These are phyloP conservation scores for Epinotia brunnichana DNA, from an alignment of 2,888 invertebrate species.

Conservation along the genomic window DNA sequence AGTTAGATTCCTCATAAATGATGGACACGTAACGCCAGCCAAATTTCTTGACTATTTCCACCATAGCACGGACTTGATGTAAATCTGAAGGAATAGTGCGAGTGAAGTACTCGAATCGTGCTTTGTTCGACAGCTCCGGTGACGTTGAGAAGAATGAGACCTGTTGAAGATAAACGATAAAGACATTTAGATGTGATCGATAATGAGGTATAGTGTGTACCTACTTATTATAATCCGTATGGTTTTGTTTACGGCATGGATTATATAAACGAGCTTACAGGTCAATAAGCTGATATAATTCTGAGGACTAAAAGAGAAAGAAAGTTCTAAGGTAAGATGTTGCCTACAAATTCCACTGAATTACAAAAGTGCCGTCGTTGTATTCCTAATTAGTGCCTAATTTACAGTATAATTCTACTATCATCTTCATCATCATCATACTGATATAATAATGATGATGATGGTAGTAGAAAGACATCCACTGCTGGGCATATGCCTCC, in stretches of 20 bases:
- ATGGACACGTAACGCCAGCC: constrained; percentile 98
- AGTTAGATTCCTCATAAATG: constrained; percentile 97
- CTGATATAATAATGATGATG: too few relatives aligned
- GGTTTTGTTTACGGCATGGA: neutral
- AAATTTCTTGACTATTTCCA: constrained; percentile 93
- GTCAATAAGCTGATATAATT: too few relatives aligned
- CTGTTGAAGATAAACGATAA: constrained; percentile 77
- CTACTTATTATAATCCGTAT: too few relatives aligned
- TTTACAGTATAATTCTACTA: too few relatives aligned
- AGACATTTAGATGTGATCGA: neutral
- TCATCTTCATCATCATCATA: too few relatives aligned
- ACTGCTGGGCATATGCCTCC: too few relatives aligned
- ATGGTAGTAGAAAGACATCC: too few relatives aligned
- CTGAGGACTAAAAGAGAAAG: too few relatives aligned
- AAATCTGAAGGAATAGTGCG: constrained; percentile 97
- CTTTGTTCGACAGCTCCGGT: constrained; percentile 95
- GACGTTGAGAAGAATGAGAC: constrained; percentile 97
- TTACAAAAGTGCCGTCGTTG: too few relatives aligned
- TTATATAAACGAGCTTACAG: neutral
- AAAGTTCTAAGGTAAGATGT: too few relatives aligned
- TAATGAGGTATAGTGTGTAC: neutral
- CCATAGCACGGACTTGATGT: constrained; percentile 97
- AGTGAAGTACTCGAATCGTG: constrained; percentile 95
- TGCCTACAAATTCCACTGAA: too few relatives aligned
- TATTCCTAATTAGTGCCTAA: too few relatives aligned